Base-by-base conservation (phyloP, 2,888 invertebrate species). In the Torymus tubicola region DNA sequence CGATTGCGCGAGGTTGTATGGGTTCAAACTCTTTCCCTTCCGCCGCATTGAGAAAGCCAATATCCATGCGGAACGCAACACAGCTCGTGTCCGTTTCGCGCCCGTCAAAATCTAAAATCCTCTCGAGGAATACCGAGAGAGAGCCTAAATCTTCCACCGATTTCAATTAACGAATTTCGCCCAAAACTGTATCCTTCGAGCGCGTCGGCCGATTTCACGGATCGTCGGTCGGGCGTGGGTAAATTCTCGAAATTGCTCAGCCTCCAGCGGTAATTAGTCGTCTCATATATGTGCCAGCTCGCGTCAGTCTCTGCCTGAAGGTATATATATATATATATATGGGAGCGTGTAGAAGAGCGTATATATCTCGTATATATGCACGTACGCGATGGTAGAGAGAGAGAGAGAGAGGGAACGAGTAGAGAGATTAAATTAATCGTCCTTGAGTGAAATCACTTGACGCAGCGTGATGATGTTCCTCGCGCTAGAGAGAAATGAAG, bases 201-300 rank as follows among this genome's bases (percentile, higher is more conserved):
- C 2, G 2, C 31, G n/a, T n/a, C 55, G 16, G 10, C 14, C 64
- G 55, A 74, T 81, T 81, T 81, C 70, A 75, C 72, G 79, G 78
- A 78, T 81, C 78, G 76, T 79, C 78, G 24, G 13, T 50, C 69
- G 58, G 31, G 12, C 50, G 21, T 21, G 77, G 69, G 13, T 67
- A 70, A 77, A 80, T 80, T 80, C 77, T 65, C 77, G 53, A 82
- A 77, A 80, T 82, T 82, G 70, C 73, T 61, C 57, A 60, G 70
- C 82, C 70, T 65, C 69, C 65, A 61, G 42, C 57, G 65, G 72
- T 77, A 82, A 82, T 82, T 82, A 82, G 80, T 70, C 69, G 76
- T 13, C 55, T 68, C 72, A 14, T 65, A 65, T 70, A 68, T 60
- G 52, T n/a, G 18, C 52, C 12, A 60, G 24, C 13, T 52, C 50